Conservation (phyloP, 2,113 vertebrate species). For the Petrocephalus zakoni region DNA sequence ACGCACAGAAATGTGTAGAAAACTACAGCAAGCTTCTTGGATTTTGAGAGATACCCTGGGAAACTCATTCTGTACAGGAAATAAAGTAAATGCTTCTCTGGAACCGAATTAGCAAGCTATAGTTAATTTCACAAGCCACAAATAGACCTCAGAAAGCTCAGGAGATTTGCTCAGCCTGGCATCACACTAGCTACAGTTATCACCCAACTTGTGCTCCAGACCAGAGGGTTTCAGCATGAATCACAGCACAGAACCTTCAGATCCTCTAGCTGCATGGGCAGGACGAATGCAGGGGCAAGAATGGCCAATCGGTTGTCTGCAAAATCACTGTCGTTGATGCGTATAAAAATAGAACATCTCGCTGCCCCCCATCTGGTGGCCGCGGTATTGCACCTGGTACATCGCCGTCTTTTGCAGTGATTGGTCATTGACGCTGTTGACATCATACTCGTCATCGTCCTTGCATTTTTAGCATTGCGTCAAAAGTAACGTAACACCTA, state of each 20-base stretch:
- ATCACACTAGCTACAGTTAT: neutral
- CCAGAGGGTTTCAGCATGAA: constrained; percentile 50
- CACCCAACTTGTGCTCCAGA: constrained; percentile 34
- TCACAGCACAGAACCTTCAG: constrained; percentile 48
- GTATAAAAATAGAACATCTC: constrained; percentile 58
- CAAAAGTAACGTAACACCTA: constrained; percentile 49
- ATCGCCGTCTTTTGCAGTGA: constrained; percentile 18
- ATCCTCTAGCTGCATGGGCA: constrained; percentile 31
- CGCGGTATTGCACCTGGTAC: constrained; percentile 29
- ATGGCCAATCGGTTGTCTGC: constrained; percentile 38
- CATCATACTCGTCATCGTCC: constrained; percentile 36
- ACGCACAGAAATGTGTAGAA: neutral
- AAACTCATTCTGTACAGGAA: neutral
- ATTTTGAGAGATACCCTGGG: neutral
- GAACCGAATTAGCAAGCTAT: neutral
- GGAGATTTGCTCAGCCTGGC: neutral
- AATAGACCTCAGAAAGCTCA: neutral
- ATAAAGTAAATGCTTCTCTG: neutral
- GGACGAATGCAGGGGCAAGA: neutral
- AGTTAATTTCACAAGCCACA: neutral
- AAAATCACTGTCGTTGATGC: constrained; percentile 41
- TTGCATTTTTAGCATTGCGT: constrained; percentile 57
- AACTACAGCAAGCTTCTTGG: neutral
- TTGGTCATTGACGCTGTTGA: constrained; percentile 35
- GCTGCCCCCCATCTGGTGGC: constrained; percentile 34